Base-by-base conservation (phyloP, 2,888 invertebrate genomes). In the Chrysina gloriosa region DNA sequence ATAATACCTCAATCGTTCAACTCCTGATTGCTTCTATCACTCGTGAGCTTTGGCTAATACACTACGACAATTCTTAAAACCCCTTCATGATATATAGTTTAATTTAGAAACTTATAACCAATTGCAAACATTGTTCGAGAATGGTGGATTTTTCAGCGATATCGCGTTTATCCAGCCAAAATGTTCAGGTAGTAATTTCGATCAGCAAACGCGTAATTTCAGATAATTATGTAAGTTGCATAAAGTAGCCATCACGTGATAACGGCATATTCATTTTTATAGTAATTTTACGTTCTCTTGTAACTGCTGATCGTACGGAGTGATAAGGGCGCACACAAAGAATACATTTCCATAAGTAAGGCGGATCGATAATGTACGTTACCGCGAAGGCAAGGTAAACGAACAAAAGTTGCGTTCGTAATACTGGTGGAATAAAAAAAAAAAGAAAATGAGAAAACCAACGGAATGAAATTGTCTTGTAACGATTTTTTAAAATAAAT, bases 211-310 rank as follows among this genome's bases (percentile, higher is more conserved):
- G 25, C 25, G 34, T 23, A 39, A 58, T 25, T 58, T 39, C 42
- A 42, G 42, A 39, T 58, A 39, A 50, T 50, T 25, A 16, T 6
- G 42, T 7, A 14, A 19, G 14, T 25, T 58, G 14, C 23, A 36
- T 21, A n/a, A 27, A 11, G 39, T n/a, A 6, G 7, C 23, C 23
- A 6, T 58, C 25, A 58, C 58, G 58, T 58, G 58, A 39, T 36
- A 36, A 39, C 25, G n/a, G 16, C 16, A 23, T 58, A 58, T 58
- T 39, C 39, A 58, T 58, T 58, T 50, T 47, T 58, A 39, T 21
- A 58, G 58, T 39, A 58, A 58, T 58, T 39, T 58, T 58, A 39
- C 14, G 58, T 58, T 58, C 58, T 58, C 58, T 11, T 31, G 58
- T 25, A 58, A 25, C 39, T 58, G 16, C 39, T 23, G 58, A 58